Evolutionary conservation across 1,140 invertebrate species (phyloP), one percentile per base, ranked within the genome.

Genomic region (Zaprionus ghesquierei): DNA sequence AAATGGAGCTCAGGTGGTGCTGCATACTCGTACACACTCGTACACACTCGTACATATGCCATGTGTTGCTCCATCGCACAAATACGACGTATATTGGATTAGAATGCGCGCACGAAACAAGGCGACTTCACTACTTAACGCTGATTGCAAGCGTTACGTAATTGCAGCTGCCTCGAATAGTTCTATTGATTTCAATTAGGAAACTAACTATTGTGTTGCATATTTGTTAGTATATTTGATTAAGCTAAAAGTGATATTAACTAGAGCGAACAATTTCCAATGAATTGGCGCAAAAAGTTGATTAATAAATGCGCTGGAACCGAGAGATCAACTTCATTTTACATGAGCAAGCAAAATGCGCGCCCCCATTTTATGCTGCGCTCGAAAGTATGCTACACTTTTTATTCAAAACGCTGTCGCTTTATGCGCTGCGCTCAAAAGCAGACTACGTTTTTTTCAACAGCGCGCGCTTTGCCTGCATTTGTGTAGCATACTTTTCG

Each of bases 1-100:
- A 86, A 87, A 79, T 86, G 75, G 69, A 73, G 64, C 59, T 38
- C 81, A 86, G 82, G 75, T 82, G 79, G 5, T 35, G 59, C 59
- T 49, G 5, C 44, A 22, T 1, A 13, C 46, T 20, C n/a, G n/a
- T n/a, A n/a, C n/a, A n/a, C n/a, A n/a, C n/a, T n/a, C n/a, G n/a
- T n/a, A n/a, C n/a, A n/a, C n/a, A n/a, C n/a, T n/a, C n/a, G n/a
- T n/a, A 69, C 70, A 73, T 69, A 69, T 73, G 64, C 55, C 5
- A 10, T 46, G 41, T 46, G 41, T 59, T 9, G 51, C 51, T 54
- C 27, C 10, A 29, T 54, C 49, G 23, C 49, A 51, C 49, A 51
- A 51, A 27, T 51, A n/a, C n/a, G n/a, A n/a, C n/a, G n/a, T n/a
- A n/a, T n/a, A 27, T 51, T 46, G 41, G 41, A 46, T 46, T 46